Conservation (phyloP, 2,888 invertebrate species). For the Melieria crassipennis region DNA sequence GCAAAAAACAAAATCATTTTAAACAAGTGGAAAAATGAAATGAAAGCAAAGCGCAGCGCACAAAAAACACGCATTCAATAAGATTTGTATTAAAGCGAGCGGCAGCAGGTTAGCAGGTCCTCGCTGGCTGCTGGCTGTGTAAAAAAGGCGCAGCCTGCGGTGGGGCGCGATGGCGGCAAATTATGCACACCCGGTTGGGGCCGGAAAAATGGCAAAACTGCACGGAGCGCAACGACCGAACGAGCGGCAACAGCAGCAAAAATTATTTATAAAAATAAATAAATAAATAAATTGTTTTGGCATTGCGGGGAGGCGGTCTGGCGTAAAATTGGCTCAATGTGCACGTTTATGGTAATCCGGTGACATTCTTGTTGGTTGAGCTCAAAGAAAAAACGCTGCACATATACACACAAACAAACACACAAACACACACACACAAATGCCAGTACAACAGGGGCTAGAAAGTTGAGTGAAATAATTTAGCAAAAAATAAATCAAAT, state of each 20-base stretch:
- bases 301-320: slow-evolving; percentile 15
- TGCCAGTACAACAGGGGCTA: background rate
- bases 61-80: too few relatives aligned
- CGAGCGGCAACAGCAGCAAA: background rate
- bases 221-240: too few relatives aligned
- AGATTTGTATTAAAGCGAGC: too few relatives aligned
- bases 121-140: too few relatives aligned
- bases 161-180: background rate
- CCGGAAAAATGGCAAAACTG: background rate
- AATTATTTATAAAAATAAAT: background rate
- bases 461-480: background rate
- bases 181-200: background rate
- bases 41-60: too few relatives aligned
- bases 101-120: too few relatives aligned
- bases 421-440: background rate
- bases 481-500: too few relatives aligned
- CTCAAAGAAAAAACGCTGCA: background rate
- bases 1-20: too few relatives aligned
- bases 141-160: too few relatives aligned
- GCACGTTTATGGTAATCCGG: slow-evolving; percentile 40
- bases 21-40: too few relatives aligned
- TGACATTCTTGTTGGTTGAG: too few relatives aligned
- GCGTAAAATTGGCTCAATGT: slow-evolving; percentile 43
- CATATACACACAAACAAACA: background rate
- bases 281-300: background rate